A percentile compares a stretch with the other conserved stretches of the same genome.
Conservation (phyloP, 2,113 vertebrate genomes). For the Acrocephalus kingi region DNA sequence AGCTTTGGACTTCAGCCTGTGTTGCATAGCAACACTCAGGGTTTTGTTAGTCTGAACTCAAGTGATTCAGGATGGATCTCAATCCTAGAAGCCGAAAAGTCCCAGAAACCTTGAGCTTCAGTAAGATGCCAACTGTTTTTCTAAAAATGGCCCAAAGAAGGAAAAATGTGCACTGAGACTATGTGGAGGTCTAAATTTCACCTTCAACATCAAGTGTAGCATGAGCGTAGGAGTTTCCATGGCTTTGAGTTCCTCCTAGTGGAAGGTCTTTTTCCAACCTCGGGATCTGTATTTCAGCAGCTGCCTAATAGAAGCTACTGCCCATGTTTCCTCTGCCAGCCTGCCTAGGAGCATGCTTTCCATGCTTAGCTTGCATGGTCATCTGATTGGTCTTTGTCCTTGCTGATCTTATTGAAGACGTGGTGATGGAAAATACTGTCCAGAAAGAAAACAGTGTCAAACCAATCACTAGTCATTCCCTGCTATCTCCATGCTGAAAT, state of each 20-base stretch:
- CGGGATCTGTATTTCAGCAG: not conserved
- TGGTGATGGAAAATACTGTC: not conserved
- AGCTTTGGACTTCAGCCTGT: not conserved
- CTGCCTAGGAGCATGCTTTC: not conserved
- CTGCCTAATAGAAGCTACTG: not conserved
- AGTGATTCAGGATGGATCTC: not conserved
- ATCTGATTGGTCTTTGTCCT: not conserved
- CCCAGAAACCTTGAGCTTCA: not conserved
- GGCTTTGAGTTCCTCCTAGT: not conserved
- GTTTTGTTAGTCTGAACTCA: not conserved
- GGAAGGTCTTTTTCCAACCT: not conserved
- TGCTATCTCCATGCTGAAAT: not conserved
- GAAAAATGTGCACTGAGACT: not conserved
- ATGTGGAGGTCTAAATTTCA: not conserved
- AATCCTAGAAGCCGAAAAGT: not conserved
- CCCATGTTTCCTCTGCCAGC: not conserved
- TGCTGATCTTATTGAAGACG: not conserved
- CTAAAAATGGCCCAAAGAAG: not conserved
- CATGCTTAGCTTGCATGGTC: not conserved
- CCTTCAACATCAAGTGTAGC: not conserved
- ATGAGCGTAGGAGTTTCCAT: not conserved
- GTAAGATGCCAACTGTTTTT: not conserved
- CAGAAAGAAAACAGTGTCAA: not conserved
- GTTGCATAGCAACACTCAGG: not conserved
- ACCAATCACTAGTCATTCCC: not conserved